A percentile compares a stretch with the other conserved stretches of the same genome.
Conservation (phyloP, 2,113 vertebrate genomes). For the Oreochromis spilurus region DNA sequence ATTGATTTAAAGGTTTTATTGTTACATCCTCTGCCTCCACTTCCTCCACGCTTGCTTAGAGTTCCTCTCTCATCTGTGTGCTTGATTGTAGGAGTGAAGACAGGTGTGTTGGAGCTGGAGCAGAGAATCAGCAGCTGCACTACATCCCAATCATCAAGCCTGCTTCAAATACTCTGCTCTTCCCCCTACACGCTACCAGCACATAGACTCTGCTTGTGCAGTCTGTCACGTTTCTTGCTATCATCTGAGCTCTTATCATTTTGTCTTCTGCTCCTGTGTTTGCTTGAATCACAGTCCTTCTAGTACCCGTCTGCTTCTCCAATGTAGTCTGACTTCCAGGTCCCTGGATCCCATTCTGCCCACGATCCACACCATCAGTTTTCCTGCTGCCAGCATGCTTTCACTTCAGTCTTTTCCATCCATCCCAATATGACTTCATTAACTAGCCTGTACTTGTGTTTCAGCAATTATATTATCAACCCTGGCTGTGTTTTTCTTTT, state of each 20-base stretch:
- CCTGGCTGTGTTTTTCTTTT: neutral
- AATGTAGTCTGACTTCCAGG: neutral
- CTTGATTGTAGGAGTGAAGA: neutral
- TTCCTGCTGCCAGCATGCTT: neutral
- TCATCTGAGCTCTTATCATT: neutral
- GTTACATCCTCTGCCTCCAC: neutral
- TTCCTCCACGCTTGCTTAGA: neutral
- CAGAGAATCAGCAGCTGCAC: neutral
- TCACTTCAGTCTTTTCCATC: neutral
- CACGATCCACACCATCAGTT: neutral
- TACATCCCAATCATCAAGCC: neutral
- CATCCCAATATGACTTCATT: neutral
- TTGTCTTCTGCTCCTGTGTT: neutral
- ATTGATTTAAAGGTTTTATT: neutral
- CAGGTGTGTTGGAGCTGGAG: neutral
- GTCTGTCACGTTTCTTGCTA: neutral
- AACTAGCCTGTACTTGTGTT: neutral
- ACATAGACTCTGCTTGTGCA: neutral
- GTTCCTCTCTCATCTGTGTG: neutral
- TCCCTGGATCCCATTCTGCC: neutral
- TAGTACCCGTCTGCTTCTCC: neutral
- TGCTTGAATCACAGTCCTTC: neutral
- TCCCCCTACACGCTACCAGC: neutral
- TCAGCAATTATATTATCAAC: neutral
- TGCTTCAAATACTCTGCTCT: neutral